Base-by-base conservation (phyloP, 2,113 vertebrate genomes). In the Chitala chitala region DNA sequence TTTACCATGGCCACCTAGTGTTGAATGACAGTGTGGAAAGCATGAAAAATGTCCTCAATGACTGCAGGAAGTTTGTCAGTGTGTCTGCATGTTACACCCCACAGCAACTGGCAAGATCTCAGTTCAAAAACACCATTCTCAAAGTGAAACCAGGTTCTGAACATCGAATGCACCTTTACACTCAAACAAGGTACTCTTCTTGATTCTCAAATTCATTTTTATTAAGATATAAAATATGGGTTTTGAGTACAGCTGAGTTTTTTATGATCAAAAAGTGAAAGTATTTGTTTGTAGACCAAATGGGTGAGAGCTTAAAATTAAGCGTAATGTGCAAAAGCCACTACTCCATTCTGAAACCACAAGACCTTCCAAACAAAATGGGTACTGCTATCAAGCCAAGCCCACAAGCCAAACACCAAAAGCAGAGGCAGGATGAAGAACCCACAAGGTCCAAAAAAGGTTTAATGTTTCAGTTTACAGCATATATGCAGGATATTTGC, bases 181-280 rank as follows among this genome's bases (percentile, higher is more conserved):
- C n/a, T n/a, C n/a, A n/a, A n/a, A n/a, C n/a, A n/a, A n/a, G n/a
- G n/a, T n/a, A n/a, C n/a, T n/a, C n/a, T n/a, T n/a, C n/a, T n/a
- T n/a, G n/a, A n/a, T n/a, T n/a, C n/a, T n/a, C n/a, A n/a, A n/a
- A n/a, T n/a, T n/a, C n/a, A n/a, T 54, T 38, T 63, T 63, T 63
- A 63, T 63, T 63, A n/a, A 63, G 31, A 63, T 63, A 63, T 7
- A 63, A 63, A 63, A 63, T 63, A 36, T 38, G 59, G 59, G 17
- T 63, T 63, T 63, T 38, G 33, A 3, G 38, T 63, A 63, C 59
- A 61, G 36, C 31, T 33, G 59, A 63, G 59, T 68, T 68, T 48
- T 26, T 46, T 4, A 29, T 5, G 3, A 26, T 4, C 10, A 68
- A 48, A 48, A 65, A 24, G 8, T 8, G 5, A 22, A 58, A 31